Evolutionary conservation across 2,113 vertebrate species (phyloP).

Genomic region (Rhea americana): DNA sequence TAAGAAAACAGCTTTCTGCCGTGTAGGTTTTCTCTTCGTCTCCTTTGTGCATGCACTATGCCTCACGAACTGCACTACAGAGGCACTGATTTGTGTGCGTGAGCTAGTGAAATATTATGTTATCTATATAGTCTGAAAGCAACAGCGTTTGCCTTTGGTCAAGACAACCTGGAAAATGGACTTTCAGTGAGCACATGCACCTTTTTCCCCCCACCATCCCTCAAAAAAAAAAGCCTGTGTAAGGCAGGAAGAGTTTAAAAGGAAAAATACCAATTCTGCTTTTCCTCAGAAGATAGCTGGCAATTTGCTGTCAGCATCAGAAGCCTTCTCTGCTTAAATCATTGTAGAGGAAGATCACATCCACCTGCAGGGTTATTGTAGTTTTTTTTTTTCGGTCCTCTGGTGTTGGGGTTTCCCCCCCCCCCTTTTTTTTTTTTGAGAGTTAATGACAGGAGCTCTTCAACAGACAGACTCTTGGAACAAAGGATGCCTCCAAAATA

Average conservation of each 20-base stretch:
- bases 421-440: neutral
- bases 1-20: neutral
- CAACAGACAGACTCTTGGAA: slow-evolving; percentile 2
- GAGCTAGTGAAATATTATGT: neutral
- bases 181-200: neutral
- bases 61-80: neutral
- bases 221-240: neutral
- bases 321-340: neutral
- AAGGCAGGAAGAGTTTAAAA: neutral
- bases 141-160: slow-evolving; percentile 2
- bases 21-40: neutral
- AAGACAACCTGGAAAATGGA: neutral
- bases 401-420: too few species aligned
- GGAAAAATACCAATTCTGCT: neutral
- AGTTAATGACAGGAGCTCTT: neutral
- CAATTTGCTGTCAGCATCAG: neutral
- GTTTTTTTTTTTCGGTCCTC: neutral
- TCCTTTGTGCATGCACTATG: accelerated
- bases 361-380: neutral
- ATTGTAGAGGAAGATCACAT: neutral
- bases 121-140: neutral
- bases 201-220: neutral
- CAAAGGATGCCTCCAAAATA: slow-evolving; percentile 31
- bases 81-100: neutral
- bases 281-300: neutral